Percentiles rank a stretch among this genome's conserved stretches.
Conservation (phyloP, 2,888 invertebrate genomes). For the Digitonthophagus gazella region DNA sequence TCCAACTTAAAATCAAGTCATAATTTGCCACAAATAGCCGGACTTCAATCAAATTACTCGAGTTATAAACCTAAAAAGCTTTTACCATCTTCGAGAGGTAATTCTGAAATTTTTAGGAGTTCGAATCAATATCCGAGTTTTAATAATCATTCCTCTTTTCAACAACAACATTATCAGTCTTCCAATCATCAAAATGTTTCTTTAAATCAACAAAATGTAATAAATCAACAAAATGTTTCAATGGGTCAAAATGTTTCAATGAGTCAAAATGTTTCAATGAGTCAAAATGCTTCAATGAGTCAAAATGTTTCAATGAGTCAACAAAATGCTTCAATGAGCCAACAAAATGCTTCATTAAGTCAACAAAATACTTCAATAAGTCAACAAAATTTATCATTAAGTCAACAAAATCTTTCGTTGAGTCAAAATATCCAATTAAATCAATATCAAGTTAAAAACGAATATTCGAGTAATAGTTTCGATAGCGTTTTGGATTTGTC, state of each 20-base stretch:
- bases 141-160: background rate
- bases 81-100: background rate
- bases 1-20: constrained; percentile 49
- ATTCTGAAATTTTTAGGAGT: background rate
- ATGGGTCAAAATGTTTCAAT: constrained; percentile 23
- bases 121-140: too few species aligned
- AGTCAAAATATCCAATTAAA: too few species aligned
- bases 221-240: constrained; percentile 19
- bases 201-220: constrained; percentile 20
- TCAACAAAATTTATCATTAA: constrained; percentile 26
- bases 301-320: constrained; percentile 24
- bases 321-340: too few species aligned
- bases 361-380: constrained; percentile 27
- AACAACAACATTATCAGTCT: background rate
- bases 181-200: too few species aligned
- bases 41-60: constrained; percentile 52
- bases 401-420: background rate
- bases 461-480: background rate
- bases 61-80: constrained; percentile 45
- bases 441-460: background rate
- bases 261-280: constrained; percentile 22
- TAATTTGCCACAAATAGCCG: constrained; percentile 56
- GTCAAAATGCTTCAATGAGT: constrained; percentile 26
- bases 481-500: constrained; percentile 67
- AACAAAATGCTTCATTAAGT: constrained; percentile 19